These are phyloP conservation scores for Clarias pachynema DNA, from an alignment of 2,797 vertebrate genomes.

Conservation along the genomic window DNA sequence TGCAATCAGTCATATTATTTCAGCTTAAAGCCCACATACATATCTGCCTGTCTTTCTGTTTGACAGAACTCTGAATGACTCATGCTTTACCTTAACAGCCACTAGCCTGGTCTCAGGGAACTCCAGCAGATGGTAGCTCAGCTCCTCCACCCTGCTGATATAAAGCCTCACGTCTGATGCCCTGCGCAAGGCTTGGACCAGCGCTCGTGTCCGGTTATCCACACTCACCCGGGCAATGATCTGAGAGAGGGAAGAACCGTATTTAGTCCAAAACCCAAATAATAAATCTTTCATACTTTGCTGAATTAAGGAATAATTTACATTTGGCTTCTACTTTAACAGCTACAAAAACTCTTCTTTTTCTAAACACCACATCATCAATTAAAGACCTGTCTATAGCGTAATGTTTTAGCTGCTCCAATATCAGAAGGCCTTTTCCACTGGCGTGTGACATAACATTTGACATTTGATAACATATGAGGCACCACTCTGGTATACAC, in stretches of 20 bases:
- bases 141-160: slow-evolving; percentile 92
- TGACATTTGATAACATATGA: no score
- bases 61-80: no score
- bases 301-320: background rate
- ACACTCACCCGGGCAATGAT: slow-evolving; percentile 96
- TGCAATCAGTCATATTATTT: no score
- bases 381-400: background rate
- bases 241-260: slow-evolving; percentile 63
- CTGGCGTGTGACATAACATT: background rate
- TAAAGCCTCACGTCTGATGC: slow-evolving; percentile 86
- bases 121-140: slow-evolving; percentile 93
- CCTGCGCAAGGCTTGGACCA: slow-evolving; percentile 89
- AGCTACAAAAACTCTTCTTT: background rate
- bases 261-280: background rate
- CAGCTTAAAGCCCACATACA: no score
- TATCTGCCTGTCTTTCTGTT: no score
- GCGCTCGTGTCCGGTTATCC: slow-evolving; percentile 92
- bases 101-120: slow-evolving; percentile 92
- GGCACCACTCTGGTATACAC: background rate
- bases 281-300: background rate
- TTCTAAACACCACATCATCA: background rate
- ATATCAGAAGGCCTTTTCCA: background rate
- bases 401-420: background rate
- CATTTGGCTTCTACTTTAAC: background rate
- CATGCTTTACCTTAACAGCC: slow-evolving; percentile 85